phyloP scores from a whole-genome alignment of 2,888 invertebrate genomes.

The Ichneumon xanthorius region DNA sequence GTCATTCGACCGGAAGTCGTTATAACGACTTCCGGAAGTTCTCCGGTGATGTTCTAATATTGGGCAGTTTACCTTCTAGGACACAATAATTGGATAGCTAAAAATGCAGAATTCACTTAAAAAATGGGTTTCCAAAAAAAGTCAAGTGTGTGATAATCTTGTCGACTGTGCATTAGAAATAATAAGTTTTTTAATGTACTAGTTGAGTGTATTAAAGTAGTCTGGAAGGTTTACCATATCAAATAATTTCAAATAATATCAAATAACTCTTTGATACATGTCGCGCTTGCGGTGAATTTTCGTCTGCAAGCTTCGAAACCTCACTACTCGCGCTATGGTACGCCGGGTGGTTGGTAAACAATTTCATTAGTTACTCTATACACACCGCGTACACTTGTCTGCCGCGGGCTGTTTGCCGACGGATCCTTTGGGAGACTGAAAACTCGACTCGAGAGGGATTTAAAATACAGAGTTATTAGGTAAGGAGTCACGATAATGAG shows the following conservation, averaged over 20 bases:
- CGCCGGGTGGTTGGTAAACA: not conserved
- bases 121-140: not conserved
- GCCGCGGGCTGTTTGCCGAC: not conserved
- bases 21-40: not conserved
- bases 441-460: constrained; percentile 9
- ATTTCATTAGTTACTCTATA: constrained; percentile 20
- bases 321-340: not conserved
- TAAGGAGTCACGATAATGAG: not conserved
- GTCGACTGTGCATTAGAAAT: not conserved
- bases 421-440: constrained; percentile 30
- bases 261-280: not conserved
- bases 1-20: not conserved
- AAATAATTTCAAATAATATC: not conserved
- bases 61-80: not conserved
- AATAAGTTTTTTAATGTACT: not conserved
- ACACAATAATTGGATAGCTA: not conserved
- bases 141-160: too few relatives aligned
- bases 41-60: not conserved
- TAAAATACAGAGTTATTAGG: not conserved
- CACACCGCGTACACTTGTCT: not conserved
- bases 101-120: not conserved
- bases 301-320: not conserved
- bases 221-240: not conserved
- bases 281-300: not conserved
- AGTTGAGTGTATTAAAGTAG: too few relatives aligned